These are phyloP conservation scores for Aphidoletes aphidimyza DNA, from an alignment of 2,888 invertebrate species.

Conservation along the genomic window DNA sequence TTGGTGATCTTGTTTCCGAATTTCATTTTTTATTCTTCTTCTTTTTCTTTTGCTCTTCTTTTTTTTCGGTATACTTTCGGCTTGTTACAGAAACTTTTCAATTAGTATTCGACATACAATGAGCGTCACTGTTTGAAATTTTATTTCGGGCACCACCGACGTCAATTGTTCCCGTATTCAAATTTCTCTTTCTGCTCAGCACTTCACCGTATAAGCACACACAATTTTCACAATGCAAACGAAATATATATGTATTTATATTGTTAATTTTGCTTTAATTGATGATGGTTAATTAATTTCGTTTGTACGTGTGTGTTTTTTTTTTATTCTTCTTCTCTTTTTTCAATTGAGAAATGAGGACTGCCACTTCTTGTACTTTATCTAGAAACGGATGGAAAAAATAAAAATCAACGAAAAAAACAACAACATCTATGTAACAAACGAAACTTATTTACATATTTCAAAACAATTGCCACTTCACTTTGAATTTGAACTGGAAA, in stretches of 20 bases:
- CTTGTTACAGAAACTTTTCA: constrained; percentile 1
- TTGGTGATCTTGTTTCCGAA: constrained; percentile 32
- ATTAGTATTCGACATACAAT: constrained; percentile 40
- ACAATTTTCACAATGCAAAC: constrained; percentile 1
- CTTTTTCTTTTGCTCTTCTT: neutral
- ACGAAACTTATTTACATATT: constrained; percentile 34
- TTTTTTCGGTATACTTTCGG: constrained; percentile 5
- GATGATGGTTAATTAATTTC: constrained; percentile 28
- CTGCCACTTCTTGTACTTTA: constrained; percentile 15
- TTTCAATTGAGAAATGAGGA: constrained; percentile 7
- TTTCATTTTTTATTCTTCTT: neutral
- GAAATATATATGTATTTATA: neutral
- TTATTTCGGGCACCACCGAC: neutral
- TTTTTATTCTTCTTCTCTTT: neutral
- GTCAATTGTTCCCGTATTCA: neutral
- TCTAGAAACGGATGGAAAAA: constrained; percentile 9
- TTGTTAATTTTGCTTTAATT: constrained; percentile 45
- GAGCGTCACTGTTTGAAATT: constrained; percentile 34
- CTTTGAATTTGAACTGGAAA: constrained; percentile 3
- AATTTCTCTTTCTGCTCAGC: constrained; percentile 14
- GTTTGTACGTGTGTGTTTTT: constrained; percentile 27
- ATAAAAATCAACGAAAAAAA: too few species aligned
- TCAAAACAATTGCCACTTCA: constrained; percentile 44
- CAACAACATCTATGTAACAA: too few species aligned
- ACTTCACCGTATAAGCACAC: neutral